phyloP scores from a whole-genome alignment of 2,888 invertebrate genomes.

The Xestia xanthographa region DNA sequence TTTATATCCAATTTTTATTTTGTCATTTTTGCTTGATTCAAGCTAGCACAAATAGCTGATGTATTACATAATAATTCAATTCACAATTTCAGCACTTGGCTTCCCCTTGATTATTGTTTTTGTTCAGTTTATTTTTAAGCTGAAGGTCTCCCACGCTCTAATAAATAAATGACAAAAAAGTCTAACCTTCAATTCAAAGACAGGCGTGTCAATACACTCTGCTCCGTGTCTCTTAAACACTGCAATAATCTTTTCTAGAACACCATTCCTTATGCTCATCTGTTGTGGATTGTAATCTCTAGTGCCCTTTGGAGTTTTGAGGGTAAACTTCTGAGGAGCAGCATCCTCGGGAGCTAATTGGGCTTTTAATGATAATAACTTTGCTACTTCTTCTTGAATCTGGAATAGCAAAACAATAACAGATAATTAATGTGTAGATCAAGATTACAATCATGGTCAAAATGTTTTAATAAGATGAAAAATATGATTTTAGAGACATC shows the following conservation, averaged over 20 bases:
- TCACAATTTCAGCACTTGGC: neutral
- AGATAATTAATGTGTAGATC: neutral
- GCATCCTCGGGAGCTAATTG: conserved; percentile 91
- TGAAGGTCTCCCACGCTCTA: neutral
- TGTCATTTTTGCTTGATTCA: neutral
- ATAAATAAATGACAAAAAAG: neutral
- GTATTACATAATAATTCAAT: neutral
- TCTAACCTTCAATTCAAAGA: conserved; percentile 98
- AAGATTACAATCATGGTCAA: neutral
- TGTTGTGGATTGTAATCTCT: conserved; percentile 98
- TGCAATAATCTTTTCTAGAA: conserved; percentile 95
- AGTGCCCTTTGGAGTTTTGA: conserved; percentile 98
- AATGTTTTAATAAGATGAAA: neutral
- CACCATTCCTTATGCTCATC: conserved; percentile 97
- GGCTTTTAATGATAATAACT: conserved; percentile 95
- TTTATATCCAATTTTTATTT: too few species aligned
- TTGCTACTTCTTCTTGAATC: conserved; percentile 96
- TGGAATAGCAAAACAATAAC: conserved; percentile 79
- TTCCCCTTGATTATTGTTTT: neutral
- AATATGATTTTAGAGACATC: neutral
- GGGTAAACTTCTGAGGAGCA: conserved; percentile 94
- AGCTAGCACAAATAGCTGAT: neutral
- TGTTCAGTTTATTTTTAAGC: neutral
- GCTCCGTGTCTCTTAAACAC: conserved; percentile 99
- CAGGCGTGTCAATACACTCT: conserved; percentile 99